phyloP scores from a whole-genome alignment of 1,140 invertebrate species.

The Cotesia chilonis region DNA sequence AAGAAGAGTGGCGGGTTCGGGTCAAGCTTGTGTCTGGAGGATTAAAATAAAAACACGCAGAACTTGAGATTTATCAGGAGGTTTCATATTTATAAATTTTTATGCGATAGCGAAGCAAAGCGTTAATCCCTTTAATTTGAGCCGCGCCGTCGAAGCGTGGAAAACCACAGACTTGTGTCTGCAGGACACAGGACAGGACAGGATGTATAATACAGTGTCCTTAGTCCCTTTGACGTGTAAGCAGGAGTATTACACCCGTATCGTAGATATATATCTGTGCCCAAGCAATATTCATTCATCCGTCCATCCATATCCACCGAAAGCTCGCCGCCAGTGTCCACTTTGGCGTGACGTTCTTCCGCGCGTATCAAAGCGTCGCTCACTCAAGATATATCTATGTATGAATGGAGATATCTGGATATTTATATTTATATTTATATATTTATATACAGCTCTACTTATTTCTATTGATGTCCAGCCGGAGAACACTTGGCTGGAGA shows the following conservation, averaged over 20 bases:
- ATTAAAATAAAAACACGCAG: conserved; percentile 26
- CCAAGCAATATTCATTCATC: conserved; percentile 17
- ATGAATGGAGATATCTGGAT: too few relatives aligned
- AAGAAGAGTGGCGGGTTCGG: too few relatives aligned
- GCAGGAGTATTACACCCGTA: conserved; percentile 12
- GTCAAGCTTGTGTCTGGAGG: too few relatives aligned
- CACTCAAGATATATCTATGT: neutral
- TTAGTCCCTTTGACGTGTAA: conserved; percentile 49
- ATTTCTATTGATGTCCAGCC: neutral
- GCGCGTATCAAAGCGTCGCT: conserved; percentile 33
- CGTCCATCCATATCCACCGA: conserved; percentile 20
- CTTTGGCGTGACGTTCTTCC: conserved; percentile 37
- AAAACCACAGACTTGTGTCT: conserved; percentile 5
- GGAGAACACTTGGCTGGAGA: conserved; percentile 23
- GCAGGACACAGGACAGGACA: too few relatives aligned
- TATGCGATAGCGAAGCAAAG: conserved; percentile 27
- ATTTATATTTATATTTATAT: neutral
- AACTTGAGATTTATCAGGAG: conserved; percentile 35
- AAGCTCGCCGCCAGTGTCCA: conserved; percentile 35
- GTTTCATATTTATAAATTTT: neutral
- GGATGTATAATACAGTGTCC: too few relatives aligned
- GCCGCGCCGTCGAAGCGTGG: conserved; percentile 42
- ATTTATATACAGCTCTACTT: neutral
- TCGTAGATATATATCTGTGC: too few relatives aligned
- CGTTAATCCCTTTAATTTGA: conserved; percentile 52